Conservation (phyloP, 2,888 invertebrate genomes). For the Apotomis capreana region DNA sequence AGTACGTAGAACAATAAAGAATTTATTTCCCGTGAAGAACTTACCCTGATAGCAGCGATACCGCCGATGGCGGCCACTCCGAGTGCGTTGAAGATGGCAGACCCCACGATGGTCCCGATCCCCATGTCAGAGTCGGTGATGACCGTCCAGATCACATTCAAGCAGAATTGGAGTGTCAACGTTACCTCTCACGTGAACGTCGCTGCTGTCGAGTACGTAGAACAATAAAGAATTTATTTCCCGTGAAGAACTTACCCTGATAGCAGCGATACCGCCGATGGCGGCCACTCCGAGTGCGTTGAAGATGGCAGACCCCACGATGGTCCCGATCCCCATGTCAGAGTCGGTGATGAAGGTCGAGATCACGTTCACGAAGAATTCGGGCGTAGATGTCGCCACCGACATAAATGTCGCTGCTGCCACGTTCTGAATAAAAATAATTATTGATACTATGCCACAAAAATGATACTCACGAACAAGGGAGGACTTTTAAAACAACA, state of each 20-base stretch:
- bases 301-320: constrained; percentile 93
- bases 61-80: constrained; percentile 93
- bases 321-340: constrained; percentile 93
- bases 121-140: constrained; percentile 93
- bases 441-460: too few species aligned
- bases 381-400: constrained; percentile 96
- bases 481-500: too few species aligned
- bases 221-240: too few species aligned
- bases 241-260: too few species aligned
- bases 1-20: too few species aligned
- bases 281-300: constrained; percentile 94
- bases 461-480: too few species aligned
- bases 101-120: constrained; percentile 93
- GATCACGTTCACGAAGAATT: constrained; percentile 95
- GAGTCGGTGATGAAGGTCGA: constrained; percentile 91
- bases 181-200: too few species aligned
- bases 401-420: constrained; percentile 99
- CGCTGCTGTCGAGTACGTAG: too few species aligned
- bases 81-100: constrained; percentile 93
- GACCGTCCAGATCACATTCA: too few species aligned
- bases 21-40: constrained; percentile 4
- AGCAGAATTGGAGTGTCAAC: too few species aligned
- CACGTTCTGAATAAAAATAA: constrained; percentile 86
- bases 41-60: constrained; percentile 87
- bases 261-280: constrained; percentile 89